These are phyloP conservation scores for Athrips mouffetella DNA, from an alignment of 2,888 invertebrate species.

Conservation along the genomic window DNA sequence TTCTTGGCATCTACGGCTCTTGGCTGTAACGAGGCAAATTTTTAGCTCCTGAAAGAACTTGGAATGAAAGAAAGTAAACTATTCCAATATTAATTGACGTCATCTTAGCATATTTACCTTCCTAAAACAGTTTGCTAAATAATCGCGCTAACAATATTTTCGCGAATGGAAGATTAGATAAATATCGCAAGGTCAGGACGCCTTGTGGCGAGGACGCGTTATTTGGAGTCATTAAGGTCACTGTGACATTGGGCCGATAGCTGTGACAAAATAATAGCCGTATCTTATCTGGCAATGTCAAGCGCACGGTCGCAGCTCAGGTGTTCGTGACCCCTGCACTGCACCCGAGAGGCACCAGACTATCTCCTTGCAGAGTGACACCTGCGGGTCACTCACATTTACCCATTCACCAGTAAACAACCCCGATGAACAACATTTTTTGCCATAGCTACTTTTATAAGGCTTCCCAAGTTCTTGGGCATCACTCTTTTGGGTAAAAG, in stretches of 20 bases:
- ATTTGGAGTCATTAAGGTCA: conserved; percentile 76
- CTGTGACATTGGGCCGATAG: conserved; percentile 75
- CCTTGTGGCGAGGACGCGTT: conserved; percentile 63
- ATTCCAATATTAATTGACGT: neutral
- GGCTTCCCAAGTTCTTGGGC: too few relatives aligned
- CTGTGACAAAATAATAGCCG: conserved; percentile 73
- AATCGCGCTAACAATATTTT: conserved; percentile 55
- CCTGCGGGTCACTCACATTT: too few relatives aligned
- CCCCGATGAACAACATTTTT: too few relatives aligned
- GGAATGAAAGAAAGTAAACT: neutral
- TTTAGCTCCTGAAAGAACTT: neutral
- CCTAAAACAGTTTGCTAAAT: conserved; percentile 29
- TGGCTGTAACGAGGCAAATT: neutral
- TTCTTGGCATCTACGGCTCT: too few relatives aligned
- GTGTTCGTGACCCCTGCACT: conserved; percentile 66
- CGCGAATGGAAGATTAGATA: conserved; percentile 73
- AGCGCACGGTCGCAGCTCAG: conserved; percentile 66
- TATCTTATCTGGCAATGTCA: conserved; percentile 77
- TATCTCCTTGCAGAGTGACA: neutral
- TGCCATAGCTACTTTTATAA: too few relatives aligned
- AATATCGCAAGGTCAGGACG: conserved; percentile 72
- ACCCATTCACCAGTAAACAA: too few relatives aligned
- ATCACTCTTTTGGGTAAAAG: too few relatives aligned
- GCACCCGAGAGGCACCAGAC: neutral
- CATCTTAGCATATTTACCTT: neutral